These are phyloP conservation scores for Sipunculus nudus DNA, from an alignment of 2,888 invertebrate genomes.

Conservation along the genomic window DNA sequence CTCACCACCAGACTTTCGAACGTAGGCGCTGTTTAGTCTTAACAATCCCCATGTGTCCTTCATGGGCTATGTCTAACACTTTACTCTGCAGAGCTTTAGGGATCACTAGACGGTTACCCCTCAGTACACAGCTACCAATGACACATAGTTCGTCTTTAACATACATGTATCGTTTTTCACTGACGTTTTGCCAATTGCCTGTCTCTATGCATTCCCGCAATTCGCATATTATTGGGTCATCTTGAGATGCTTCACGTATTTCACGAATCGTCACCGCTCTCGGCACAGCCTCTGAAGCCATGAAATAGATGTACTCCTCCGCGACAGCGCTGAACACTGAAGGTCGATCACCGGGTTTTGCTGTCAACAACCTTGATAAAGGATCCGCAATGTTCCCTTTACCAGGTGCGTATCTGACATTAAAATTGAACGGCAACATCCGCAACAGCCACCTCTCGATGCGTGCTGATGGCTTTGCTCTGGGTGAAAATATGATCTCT, in stretches of 20 bases:
- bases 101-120: conserved; percentile 4
- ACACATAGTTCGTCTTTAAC: conserved; percentile 3
- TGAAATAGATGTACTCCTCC: background rate
- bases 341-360: background rate
- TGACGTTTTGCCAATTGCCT: background rate
- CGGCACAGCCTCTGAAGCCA: background rate
- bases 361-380: background rate
- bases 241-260: background rate
- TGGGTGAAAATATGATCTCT: conserved; percentile 24
- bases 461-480: conserved; percentile 41
- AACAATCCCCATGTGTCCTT: conserved; percentile 21
- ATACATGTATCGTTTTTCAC: background rate
- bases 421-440: conserved; percentile 31
- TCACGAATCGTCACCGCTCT: background rate
- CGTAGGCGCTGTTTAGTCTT: conserved; percentile 11
- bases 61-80: conserved; percentile 6
- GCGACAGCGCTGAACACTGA: too few relatives aligned
- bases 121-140: conserved; percentile 5
- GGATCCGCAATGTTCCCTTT: conserved; percentile 29
- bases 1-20: conserved; percentile 19
- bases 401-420: conserved; percentile 34
- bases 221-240: background rate
- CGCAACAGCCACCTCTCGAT: conserved; percentile 44
- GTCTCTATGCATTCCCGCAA: conserved; percentile 1
- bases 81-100: conserved; percentile 1